Conservation (phyloP, 1,140 invertebrate species). For the Steinernema feltiae region DNA sequence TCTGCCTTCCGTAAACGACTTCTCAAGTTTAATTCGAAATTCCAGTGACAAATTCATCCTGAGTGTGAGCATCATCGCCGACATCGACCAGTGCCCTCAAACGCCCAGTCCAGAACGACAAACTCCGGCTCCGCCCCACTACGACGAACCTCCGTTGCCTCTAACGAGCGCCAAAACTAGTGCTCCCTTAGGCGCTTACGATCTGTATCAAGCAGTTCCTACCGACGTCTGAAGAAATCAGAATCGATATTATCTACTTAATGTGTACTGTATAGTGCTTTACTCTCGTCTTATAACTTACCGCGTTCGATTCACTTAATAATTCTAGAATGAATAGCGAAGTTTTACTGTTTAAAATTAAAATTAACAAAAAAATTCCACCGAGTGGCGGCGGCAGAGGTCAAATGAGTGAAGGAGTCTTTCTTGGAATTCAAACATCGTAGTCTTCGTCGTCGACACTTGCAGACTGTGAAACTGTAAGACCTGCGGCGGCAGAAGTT, state of each 20-base stretch:
- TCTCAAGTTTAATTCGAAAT: neutral
- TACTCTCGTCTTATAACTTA: no score
- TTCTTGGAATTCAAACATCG: neutral
- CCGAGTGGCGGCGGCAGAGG: no score
- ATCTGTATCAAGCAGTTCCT: conserved; percentile 35
- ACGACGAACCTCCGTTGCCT: conserved; percentile 2
- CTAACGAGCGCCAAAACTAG: conserved; percentile 24
- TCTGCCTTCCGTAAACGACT: no score
- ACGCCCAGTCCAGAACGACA: conserved; percentile 53
- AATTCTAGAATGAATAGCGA: no score
- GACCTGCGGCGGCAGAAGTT: neutral
- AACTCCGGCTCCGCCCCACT: neutral
- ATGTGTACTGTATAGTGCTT: neutral
- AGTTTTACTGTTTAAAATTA: no score
- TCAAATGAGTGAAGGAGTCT: neutral
- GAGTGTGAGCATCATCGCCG: conserved; percentile 52
- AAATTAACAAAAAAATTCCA: no score
- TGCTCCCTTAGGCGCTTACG: conserved; percentile 15
- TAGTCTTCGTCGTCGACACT: neutral
- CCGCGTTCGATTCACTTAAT: no score
- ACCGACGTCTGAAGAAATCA: conserved; percentile 42
- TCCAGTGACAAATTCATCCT: conserved; percentile 57
- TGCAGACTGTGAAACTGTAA: neutral
- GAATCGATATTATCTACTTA: neutral
- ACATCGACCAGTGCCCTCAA: conserved; percentile 55